Evolutionary conservation across 53 echinoderm and acorn worm genomes (phyloP).

Genomic region (Echinometra lucunter): DNA sequence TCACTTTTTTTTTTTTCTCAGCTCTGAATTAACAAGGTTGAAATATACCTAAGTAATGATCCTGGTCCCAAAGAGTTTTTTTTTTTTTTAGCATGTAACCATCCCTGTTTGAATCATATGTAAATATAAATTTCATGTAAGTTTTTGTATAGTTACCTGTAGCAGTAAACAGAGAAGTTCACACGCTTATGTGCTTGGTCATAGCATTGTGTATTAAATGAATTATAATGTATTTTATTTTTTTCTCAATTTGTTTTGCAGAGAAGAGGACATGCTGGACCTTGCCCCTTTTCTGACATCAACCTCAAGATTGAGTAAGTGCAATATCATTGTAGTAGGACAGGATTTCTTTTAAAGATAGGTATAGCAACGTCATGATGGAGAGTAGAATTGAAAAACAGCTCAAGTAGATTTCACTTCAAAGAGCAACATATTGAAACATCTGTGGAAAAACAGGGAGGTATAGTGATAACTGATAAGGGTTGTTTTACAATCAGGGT

Average conservation of each 20-base stretch:
- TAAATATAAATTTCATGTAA: too few relatives aligned
- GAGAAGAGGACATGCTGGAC: constrained; percentile 99
- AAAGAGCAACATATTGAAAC: too few relatives aligned
- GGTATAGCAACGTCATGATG: too few relatives aligned
- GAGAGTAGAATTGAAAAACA: too few relatives aligned
- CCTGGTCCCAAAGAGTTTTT: background rate
- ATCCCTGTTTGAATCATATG: too few relatives aligned
- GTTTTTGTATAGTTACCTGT: background rate
- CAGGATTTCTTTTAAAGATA: background rate
- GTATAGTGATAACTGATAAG: too few relatives aligned
- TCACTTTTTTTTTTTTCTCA: too few relatives aligned
- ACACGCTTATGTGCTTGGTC: background rate
- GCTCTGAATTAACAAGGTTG: too few relatives aligned
- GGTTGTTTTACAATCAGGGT: too few relatives aligned
- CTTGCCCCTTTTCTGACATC: constrained; percentile 94
- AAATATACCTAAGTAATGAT: too few relatives aligned
- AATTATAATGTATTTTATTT: background rate
- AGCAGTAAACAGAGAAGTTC: background rate
- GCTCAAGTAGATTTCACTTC: too few relatives aligned
- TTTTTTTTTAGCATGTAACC: background rate
- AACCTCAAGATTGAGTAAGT: constrained; percentile 96
- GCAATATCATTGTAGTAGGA: background rate
- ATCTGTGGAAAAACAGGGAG: too few relatives aligned
- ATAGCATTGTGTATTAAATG: background rate
- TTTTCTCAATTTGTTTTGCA: constrained; percentile 45